Base-by-base conservation (phyloP, 2,113 vertebrate genomes). In the Nothocercus julius region DNA sequence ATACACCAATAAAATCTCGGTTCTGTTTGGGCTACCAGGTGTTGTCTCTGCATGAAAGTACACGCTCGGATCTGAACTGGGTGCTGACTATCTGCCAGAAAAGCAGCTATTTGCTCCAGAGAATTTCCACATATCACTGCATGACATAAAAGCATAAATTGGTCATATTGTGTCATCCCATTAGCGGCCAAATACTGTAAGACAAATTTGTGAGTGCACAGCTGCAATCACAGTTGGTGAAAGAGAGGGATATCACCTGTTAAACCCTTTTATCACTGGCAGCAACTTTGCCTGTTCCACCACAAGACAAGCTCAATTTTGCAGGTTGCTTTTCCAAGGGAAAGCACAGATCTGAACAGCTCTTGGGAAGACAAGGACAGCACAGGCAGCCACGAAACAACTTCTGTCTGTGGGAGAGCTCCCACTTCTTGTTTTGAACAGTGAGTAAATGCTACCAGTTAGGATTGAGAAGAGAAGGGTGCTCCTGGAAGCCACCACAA, bases 11-110 rank as follows among this genome's bases (percentile, higher is more conserved):
- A 92, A 95, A 88, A 96, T 64, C 61, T 97, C 77, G 21, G 38
- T 84, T 85, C 85, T 91, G n/a, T 90, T 78, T 82, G 34, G 59
- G 62, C 59, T 85, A 93, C 89, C 92, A 97, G 86, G 90, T 91
- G 70, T 84, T 90, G 34, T 83, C 75, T 94, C 76, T 78, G 24
- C 76, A 88, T 49, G 14, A 96, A 74, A 82, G 89, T 19, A 16
- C 25, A 72, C 79, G 44, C 93, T 95, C 91, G 96, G 34, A 96
- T 97, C 96, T 85, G 84, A 97, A 96, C 89, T 90, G 69, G 66
- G 82, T 80, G 80, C 54, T 94, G 70, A 87, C 83, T 83, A 90
- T 90, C 34, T 85, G 61, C 89, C 96, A 32, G 85, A 76, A 96
- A 97, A 97, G 87, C 70, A 96, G 95, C 58, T 56, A 94, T 82